A percentile compares a stretch with the other conserved stretches of the same genome.
These are phyloP conservation scores for Jacana jacana DNA, from an alignment of 2,113 vertebrate genomes.

Conservation along the genomic window DNA sequence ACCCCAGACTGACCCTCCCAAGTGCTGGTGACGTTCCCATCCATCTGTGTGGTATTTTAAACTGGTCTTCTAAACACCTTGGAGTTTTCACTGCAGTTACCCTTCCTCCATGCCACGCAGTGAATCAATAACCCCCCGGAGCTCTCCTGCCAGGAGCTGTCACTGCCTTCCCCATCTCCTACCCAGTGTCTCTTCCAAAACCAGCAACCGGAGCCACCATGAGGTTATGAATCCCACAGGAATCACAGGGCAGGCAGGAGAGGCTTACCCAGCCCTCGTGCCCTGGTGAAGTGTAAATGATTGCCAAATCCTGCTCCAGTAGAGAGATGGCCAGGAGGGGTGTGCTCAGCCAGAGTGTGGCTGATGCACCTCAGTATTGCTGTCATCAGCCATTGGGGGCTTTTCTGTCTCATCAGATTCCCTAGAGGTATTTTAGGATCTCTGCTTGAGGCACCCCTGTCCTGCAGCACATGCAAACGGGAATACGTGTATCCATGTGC, in stretches of 20 bases:
- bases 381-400: accelerated
- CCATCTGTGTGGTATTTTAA: accelerated
- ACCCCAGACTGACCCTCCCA: accelerated
- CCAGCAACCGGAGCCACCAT: accelerated
- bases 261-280: background rate
- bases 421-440: background rate
- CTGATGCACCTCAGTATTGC: background rate
- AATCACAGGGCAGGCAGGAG: background rate
- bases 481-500: accelerated
- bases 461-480: accelerated
- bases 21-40: accelerated
- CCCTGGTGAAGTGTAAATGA: background rate
- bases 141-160: background rate
- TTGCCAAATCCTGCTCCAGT: background rate
- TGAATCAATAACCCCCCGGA: too few species aligned
- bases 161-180: background rate
- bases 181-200: accelerated
- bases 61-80: accelerated
- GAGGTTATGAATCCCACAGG: accelerated
- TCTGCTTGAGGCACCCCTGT: background rate
- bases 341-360: background rate
- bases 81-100: background rate
- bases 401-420: background rate
- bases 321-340: background rate
- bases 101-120: accelerated